Conservation (phyloP, 2,888 invertebrate species). For the Lobophora halterata region DNA sequence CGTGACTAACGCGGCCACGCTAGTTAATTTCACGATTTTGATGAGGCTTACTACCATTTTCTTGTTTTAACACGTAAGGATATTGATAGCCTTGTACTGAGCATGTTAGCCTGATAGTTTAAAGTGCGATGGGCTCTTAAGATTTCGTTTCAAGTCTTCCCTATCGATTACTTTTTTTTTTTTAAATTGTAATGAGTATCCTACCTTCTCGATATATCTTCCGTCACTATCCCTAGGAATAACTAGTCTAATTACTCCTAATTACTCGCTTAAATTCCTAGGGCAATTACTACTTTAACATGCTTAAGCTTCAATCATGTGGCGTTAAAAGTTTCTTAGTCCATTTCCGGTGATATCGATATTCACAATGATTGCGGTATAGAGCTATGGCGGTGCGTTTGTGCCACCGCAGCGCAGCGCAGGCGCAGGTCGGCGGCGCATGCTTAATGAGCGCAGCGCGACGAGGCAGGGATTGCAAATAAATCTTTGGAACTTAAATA, state of each 20-base stretch:
- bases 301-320: too few species aligned
- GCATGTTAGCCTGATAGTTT: constrained; percentile 5
- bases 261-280: too few species aligned
- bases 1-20: constrained; percentile 43
- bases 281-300: too few species aligned
- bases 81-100: constrained; percentile 13
- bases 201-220: too few species aligned
- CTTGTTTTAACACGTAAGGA: constrained; percentile 16
- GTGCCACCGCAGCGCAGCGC: constrained; percentile 35
- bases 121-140: constrained; percentile 2
- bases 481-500: neutral
- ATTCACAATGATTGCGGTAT: too few species aligned
- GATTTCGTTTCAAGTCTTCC: too few species aligned
- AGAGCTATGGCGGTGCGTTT: constrained; percentile 34
- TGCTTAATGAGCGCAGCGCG: constrained; percentile 54
- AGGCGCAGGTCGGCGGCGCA: constrained; percentile 43
- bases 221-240: too few species aligned
- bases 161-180: too few species aligned
- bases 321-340: too few species aligned
- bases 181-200: too few species aligned
- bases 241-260: too few species aligned
- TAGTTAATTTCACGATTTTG: constrained; percentile 45
- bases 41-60: constrained; percentile 27
- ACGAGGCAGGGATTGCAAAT: constrained; percentile 48
- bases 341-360: too few species aligned